Evolutionary conservation across 2,888 invertebrate genomes (phyloP), one percentile per base, ranked within the genome.

Genomic region (Trilocha varians): DNA sequence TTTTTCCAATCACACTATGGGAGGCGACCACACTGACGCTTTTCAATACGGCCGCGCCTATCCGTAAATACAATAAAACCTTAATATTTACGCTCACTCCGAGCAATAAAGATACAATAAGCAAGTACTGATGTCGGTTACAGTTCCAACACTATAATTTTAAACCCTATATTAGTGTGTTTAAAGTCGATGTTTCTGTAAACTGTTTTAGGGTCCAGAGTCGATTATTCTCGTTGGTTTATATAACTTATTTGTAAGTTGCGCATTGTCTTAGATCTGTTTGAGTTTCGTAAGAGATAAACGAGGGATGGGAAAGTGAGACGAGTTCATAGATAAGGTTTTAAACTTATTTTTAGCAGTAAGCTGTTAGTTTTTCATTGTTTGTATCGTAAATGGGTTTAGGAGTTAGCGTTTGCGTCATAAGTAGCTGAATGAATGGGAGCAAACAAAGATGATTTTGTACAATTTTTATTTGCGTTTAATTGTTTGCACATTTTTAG

Each of bases 61-160:
- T 78, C 66, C 67, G 75, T 78, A 80, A 83, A 84, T 73, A 83
- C 70, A 82, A 84, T 83, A 82, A 83, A 84, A 78, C 66, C 46
- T 68, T 72, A 67, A 76, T 83, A 84, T 83, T 83, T 78, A 83
- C 76, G 74, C 66, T 77, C 64, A 67, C 74, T 75, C 62, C 59
- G 54, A 70, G 71, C 73, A 75, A 79, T 82, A 78, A 78, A 80
- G 65, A 69, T 70, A 77, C 78, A 79, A 79, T 78, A 69, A 77
- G 69, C 63, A 57, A 72, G 74, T 76, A 75, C 73, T 63, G 44
- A 53, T 70, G 57, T 48, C 66, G 66, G 25, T 9, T 25, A 25
- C 11, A 6, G 25, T 9, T 14, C 14, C 3, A 0, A 2, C 0
- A 25, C 32, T 34, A n/a, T 17, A 17, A 58, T 50, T 57, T 34